Evolutionary conservation across 2,888 invertebrate genomes (phyloP).

Genomic region (Galeruca laticollis): DNA sequence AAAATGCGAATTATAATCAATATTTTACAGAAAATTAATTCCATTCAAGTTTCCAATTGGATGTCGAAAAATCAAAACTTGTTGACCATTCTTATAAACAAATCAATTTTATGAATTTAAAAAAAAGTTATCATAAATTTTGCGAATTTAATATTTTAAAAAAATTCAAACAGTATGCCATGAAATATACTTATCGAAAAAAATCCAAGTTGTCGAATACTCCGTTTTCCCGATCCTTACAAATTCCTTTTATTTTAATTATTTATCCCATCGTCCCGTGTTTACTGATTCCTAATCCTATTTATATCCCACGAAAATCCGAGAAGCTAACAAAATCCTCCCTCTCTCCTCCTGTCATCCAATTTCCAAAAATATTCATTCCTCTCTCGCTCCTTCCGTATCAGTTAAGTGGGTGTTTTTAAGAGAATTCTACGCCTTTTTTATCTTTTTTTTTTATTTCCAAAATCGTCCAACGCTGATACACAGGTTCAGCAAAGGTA

Average conservation of each 20-base stretch:
- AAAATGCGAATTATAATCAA: too few relatives aligned
- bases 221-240: constrained; percentile 30
- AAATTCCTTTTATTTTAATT: constrained; percentile 16
- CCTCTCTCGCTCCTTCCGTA: constrained; percentile 48
- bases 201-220: constrained; percentile 22
- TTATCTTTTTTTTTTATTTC: constrained; percentile 50
- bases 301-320: constrained; percentile 31
- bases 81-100: too few relatives aligned
- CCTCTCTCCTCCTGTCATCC: constrained; percentile 38
- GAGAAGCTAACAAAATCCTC: constrained; percentile 34
- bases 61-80: too few relatives aligned
- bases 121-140: too few relatives aligned
- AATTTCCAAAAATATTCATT: constrained; percentile 43
- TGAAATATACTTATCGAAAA: constrained; percentile 31
- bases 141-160: too few relatives aligned
- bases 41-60: too few relatives aligned
- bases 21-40: too few relatives aligned
- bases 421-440: constrained; percentile 45
- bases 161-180: constrained; percentile 6
- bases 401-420: constrained; percentile 35
- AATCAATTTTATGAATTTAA: too few relatives aligned
- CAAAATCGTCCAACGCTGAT: constrained; percentile 56
- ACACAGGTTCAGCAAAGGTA: constrained; percentile 55
- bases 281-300: constrained; percentile 29
- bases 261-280: background rate